A percentile compares a stretch with the other conserved stretches of the same genome.
phyloP scores from a whole-genome alignment of 2,888 invertebrate genomes.

The Rhopalosiphum nymphaeae region DNA sequence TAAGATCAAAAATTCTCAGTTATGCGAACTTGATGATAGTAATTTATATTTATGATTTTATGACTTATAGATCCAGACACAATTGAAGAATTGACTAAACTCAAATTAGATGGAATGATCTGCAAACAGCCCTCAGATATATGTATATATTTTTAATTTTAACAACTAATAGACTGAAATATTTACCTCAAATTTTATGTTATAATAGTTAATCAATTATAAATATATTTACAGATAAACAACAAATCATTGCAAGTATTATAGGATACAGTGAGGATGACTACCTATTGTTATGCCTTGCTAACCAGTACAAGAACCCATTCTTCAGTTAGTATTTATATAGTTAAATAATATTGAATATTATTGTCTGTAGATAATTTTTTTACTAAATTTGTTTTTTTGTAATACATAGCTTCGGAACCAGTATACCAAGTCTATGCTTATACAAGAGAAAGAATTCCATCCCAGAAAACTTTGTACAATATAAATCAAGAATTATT shows the following conservation, averaged over 20 bases:
- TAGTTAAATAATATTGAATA: neutral
- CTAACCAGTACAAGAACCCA: neutral
- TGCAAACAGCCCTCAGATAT: neutral
- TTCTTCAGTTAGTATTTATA: neutral
- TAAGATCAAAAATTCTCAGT: neutral
- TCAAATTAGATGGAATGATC: neutral
- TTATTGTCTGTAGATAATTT: neutral
- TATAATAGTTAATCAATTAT: neutral
- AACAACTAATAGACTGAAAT: neutral
- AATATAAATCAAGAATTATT: neutral
- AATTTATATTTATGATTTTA: neutral
- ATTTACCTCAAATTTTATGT: neutral
- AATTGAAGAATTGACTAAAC: neutral
- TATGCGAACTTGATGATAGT: neutral
- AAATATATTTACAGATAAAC: neutral
- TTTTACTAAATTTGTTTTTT: neutral
- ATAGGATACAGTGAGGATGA: neutral
- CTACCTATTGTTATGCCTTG: neutral
- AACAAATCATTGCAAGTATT: neutral
- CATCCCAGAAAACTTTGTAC: neutral
- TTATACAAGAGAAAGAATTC: neutral
- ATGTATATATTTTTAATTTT: neutral
- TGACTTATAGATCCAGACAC: neutral
- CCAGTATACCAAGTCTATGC: neutral
- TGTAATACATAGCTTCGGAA: neutral